phyloP scores from a whole-genome alignment of 37 sponge, comb jelly and placozoan species.

The Mnemiopsis leidyi region DNA sequence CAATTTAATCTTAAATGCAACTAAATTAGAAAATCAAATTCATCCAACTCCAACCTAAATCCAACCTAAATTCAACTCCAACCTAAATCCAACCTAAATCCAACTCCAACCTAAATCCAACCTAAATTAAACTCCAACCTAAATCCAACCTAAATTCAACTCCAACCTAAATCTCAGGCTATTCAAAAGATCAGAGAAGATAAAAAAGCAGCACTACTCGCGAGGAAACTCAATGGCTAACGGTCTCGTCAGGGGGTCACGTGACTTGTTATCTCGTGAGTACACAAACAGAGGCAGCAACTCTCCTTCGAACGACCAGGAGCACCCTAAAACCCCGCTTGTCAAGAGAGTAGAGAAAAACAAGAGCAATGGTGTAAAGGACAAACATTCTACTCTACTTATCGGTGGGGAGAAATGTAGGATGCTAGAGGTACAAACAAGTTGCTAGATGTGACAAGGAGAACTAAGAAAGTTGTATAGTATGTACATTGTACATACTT shows the following conservation, averaged over 20 bases:
- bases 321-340: neutral
- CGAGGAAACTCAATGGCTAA: neutral
- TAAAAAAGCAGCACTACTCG: neutral
- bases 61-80: too few species aligned
- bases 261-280: neutral
- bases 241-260: neutral
- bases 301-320: neutral
- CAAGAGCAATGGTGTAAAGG: neutral
- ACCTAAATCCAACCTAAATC: too few species aligned
- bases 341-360: neutral
- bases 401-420: neutral
- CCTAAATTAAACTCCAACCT: too few species aligned
- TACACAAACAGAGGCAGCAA: neutral
- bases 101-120: too few species aligned
- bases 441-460: too few species aligned
- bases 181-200: constrained; percentile 19
- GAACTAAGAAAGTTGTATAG: too few species aligned
- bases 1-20: too few species aligned
- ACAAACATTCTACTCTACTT: neutral
- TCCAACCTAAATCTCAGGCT: too few species aligned
- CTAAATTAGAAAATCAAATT: too few species aligned
- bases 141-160: too few species aligned
- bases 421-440: neutral
- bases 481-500: too few species aligned
- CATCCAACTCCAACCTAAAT: too few species aligned